Evolutionary conservation across 2,797 vertebrate genomes (phyloP).

Genomic region (Xiphophorus birchmanni): DNA sequence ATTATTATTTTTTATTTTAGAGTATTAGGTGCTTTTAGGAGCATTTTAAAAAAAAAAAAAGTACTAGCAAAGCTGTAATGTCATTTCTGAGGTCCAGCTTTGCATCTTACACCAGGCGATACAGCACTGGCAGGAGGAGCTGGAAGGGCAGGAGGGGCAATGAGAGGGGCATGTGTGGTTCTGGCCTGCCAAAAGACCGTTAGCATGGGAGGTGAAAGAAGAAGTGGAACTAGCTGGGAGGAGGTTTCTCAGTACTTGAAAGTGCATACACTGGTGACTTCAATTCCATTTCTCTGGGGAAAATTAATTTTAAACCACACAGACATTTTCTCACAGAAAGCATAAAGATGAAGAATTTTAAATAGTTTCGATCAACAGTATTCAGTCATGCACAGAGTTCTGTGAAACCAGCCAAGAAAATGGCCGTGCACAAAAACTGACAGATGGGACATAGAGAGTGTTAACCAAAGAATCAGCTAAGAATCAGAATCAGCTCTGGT

Average conservation of each 20-base stretch:
- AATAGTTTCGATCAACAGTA: not conserved
- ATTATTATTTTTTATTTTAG: constrained; percentile 19
- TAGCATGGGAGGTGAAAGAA: constrained; percentile 35
- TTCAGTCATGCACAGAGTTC: not conserved
- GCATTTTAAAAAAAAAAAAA: constrained; percentile 10
- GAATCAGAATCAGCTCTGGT: not conserved
- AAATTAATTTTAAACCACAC: constrained; percentile 17
- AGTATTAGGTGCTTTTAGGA: constrained; percentile 6
- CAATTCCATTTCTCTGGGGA: not conserved
- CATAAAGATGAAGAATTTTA: not conserved
- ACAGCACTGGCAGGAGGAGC: constrained; percentile 32
- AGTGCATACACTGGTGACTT: constrained; percentile 8
- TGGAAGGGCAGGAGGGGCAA: constrained; percentile 11
- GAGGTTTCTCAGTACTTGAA: constrained; percentile 29
- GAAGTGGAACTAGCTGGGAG: constrained; percentile 38
- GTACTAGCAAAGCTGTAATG: constrained; percentile 27
- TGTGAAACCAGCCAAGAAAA: not conserved
- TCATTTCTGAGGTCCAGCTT: constrained; percentile 54
- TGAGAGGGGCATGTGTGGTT: constrained; percentile 26
- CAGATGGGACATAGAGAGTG: not conserved
- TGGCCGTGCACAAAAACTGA: not conserved
- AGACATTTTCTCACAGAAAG: constrained; percentile 5
- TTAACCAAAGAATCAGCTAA: not conserved
- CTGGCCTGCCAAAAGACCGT: constrained; percentile 36
- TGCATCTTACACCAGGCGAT: constrained; percentile 61